Base-by-base conservation (phyloP, 1,140 invertebrate genomes). In the Panagrolaimus sp. region DNA sequence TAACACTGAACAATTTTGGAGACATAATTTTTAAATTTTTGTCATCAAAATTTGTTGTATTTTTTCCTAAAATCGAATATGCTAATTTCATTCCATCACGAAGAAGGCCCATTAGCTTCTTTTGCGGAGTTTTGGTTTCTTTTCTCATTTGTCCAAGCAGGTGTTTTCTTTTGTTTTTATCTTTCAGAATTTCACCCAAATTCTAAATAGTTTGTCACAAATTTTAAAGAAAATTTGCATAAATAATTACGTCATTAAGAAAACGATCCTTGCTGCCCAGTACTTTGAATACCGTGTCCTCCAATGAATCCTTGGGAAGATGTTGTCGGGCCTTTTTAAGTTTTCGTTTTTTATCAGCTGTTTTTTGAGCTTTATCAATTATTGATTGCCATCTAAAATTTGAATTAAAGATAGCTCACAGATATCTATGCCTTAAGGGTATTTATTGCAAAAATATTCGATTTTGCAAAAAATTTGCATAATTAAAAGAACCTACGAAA, bases 1-100 rank as follows among this genome's bases (percentile, higher is more conserved):
- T 63, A 15, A 76, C 68, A 43, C 69, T 43, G 15, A 76, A 63
- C 21, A 76, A 65, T 43, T 74, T 38, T 10, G 75, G 75, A 9
- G 75, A 76, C 0, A 71, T 52, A 14, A 76, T 9, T 55, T 76
- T 78, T 10, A 80, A 44, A 0, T 63, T 78, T 65, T 78, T 74
- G 15, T 74, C 48, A 21, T 78, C 77, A 17, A 78, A 72, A 12
- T 74, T 71, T 0, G 71, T 69, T 5, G 67, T 64, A 58, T 78
- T 78, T 46, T 80, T 45, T 0, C 77, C 77, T 1, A 71, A 26
- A 26, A 78, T 6, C 9, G 78, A 38, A 58, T 78, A 72, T 8
- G 68, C 75, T 28, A 78, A 47, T 58, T 80, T 80, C 14, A 78
- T 52, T 21, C 74, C 78, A 24, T 80, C 72, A 44, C 77, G 62